Evolutionary conservation across 2,113 vertebrate genomes (phyloP), one percentile per base, ranked within the genome.

Genomic region (Pionites leucogaster): DNA sequence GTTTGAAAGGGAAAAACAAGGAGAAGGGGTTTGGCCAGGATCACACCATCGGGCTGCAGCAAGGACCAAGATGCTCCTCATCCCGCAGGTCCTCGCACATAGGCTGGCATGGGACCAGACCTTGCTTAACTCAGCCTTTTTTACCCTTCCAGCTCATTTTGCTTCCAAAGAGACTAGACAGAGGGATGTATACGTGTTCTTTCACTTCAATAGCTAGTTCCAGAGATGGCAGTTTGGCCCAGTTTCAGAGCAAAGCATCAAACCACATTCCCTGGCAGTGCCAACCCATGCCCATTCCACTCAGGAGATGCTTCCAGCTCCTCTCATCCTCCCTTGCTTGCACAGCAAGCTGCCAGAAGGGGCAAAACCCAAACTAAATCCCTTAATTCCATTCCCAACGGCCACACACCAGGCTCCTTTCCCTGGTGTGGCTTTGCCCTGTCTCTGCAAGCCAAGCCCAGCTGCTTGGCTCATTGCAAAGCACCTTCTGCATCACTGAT

Each of bases 371-470:
- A 4, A 83, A 7, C 7, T 9, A 57, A 78, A 86, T 25, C 72
- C 88, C 68, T 50, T 31, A 2, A 60, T 77, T 64, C 74, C 55
- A 37, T 24, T 65, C 25, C n/a, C 83, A 74, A 24, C 5, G 1
- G 2, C 72, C 37, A 33, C 65, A 89, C 83, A 69, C 24, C 74
- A 29, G 35, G 17, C 46, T 80, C 27, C 33, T 29, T 33, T 31
- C 27, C 62, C 68, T 15, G 1, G 22, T 4, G 23, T 0, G 0
- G 67, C 25, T 67, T 74, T 3, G 5, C 1, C 1, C 53, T 37
- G 19, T 35, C 59, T 62, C 42, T 6, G 6, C 0, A 2, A 84
- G 86, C 72, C 86, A 75, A 85, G 91, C 64, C 55, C 82, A 80
- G 90, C 92, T 80, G 63, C 71, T 29, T 15, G 27, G 82, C 63